These are phyloP conservation scores for Atta texana DNA, from an alignment of 1,140 invertebrate genomes.

Conservation along the genomic window DNA sequence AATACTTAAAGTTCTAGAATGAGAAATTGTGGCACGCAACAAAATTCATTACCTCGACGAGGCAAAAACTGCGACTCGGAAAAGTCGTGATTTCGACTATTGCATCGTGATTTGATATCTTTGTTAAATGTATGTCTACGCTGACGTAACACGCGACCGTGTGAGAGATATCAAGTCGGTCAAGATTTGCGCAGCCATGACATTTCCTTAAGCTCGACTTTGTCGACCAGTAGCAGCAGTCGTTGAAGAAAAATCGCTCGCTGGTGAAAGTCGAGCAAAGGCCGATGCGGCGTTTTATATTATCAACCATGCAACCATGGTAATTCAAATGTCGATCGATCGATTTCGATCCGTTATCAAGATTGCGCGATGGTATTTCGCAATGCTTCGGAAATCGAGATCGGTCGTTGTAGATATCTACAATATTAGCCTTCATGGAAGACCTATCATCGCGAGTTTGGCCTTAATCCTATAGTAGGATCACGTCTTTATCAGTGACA, in stretches of 20 bases:
- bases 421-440: constrained; percentile 15
- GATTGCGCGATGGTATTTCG: constrained; percentile 6
- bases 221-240: constrained; percentile 9
- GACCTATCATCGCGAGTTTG: neutral
- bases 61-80: neutral
- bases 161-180: constrained; percentile 45
- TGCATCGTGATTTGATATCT: neutral
- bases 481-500: neutral
- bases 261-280: constrained; percentile 56
- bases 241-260: constrained; percentile 33
- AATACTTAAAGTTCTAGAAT: neutral
- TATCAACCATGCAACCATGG: neutral
- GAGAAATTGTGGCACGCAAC: neutral
- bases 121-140: neutral
- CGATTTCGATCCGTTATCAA: constrained; percentile 9
- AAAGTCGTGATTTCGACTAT: neutral
- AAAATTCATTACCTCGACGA: neutral
- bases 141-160: constrained; percentile 33
- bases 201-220: constrained; percentile 51
- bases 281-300: neutral
- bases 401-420: neutral
- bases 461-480: constrained; percentile 17
- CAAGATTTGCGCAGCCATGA: constrained; percentile 66
- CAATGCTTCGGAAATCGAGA: constrained; percentile 22
- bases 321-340: constrained; percentile 16